These are phyloP conservation scores for Apamea sordens DNA, from an alignment of 2,888 invertebrate species.

Conservation along the genomic window DNA sequence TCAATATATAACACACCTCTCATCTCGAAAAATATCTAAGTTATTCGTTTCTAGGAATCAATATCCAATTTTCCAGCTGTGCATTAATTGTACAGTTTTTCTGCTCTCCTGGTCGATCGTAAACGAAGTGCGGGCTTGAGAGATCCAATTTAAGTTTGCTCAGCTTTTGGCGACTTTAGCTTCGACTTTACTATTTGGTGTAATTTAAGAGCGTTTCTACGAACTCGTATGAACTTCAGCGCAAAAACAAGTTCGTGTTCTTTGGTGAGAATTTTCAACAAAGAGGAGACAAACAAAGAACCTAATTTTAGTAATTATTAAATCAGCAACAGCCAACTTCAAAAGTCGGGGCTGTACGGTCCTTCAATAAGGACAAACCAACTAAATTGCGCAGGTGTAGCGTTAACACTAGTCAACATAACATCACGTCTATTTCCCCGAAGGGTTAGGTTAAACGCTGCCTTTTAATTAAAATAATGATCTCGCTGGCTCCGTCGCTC, in stretches of 20 bases:
- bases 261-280: background rate
- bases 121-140: slow-evolving; percentile 65
- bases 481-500: background rate
- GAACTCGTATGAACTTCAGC: background rate
- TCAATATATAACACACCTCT: background rate
- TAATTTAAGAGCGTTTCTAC: slow-evolving; percentile 54
- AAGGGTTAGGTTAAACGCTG: too few relatives aligned
- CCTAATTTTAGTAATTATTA: background rate
- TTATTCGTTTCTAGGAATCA: slow-evolving; percentile 60
- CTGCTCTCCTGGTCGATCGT: slow-evolving; percentile 64
- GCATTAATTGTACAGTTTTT: slow-evolving; percentile 76
- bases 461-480: background rate
- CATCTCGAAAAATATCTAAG: slow-evolving; percentile 8
- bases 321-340: background rate
- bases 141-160: slow-evolving; percentile 85
- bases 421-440: too few relatives aligned
- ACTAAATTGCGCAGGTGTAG: background rate
- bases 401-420: background rate
- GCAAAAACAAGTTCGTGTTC: background rate
- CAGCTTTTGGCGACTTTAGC: slow-evolving; percentile 78
- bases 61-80: slow-evolving; percentile 70
- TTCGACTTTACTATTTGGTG: slow-evolving; percentile 58
- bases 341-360: background rate
- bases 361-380: background rate
- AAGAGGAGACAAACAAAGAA: background rate